Conservation (phyloP, 2,888 invertebrate genomes). For the Adela reaumurella region DNA sequence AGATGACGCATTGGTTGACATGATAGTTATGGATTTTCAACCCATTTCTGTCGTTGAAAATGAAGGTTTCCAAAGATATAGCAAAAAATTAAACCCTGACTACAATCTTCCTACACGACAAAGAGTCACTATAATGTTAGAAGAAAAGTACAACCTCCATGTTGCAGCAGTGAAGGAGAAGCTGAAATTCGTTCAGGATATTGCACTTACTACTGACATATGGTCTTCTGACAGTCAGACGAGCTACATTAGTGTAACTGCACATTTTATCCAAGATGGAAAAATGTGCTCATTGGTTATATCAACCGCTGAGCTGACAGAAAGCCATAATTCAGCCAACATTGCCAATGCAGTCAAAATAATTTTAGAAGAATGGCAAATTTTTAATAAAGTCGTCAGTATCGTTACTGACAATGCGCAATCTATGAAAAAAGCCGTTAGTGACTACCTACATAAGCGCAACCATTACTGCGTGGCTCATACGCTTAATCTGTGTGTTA, state of each 20-base stretch:
- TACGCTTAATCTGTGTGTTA: slow-evolving; percentile 15
- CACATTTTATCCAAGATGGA: neutral
- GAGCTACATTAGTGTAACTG: too few relatives aligned
- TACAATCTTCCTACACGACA: slow-evolving; percentile 8
- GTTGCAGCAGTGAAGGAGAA: slow-evolving; percentile 9
- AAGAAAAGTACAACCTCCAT: slow-evolving; percentile 8
- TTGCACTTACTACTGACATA: slow-evolving; percentile 12
- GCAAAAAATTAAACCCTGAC: slow-evolving; percentile 8
- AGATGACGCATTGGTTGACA: slow-evolving; percentile 9
- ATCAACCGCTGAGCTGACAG: slow-evolving; percentile 9
- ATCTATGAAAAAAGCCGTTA: slow-evolving; percentile 15
- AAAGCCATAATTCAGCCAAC: slow-evolving; percentile 8
- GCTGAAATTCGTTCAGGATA: slow-evolving; percentile 6
- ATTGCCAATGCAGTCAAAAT: slow-evolving; percentile 10
- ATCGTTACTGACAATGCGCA: slow-evolving; percentile 15
- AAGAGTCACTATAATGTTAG: slow-evolving; percentile 3
- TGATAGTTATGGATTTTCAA: slow-evolving; percentile 11
- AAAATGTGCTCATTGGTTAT: slow-evolving; percentile 8
- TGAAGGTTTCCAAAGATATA: slow-evolving; percentile 8
- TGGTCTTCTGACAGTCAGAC: too few relatives aligned
- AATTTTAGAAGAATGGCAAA: slow-evolving; percentile 7
- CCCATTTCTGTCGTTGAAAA: slow-evolving; percentile 10
- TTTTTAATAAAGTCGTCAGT: neutral
- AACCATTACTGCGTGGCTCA: slow-evolving; percentile 15
- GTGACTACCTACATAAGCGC: slow-evolving; percentile 11